phyloP scores from a whole-genome alignment of 1,140 invertebrate species.

The Acyrthosiphon pisum region DNA sequence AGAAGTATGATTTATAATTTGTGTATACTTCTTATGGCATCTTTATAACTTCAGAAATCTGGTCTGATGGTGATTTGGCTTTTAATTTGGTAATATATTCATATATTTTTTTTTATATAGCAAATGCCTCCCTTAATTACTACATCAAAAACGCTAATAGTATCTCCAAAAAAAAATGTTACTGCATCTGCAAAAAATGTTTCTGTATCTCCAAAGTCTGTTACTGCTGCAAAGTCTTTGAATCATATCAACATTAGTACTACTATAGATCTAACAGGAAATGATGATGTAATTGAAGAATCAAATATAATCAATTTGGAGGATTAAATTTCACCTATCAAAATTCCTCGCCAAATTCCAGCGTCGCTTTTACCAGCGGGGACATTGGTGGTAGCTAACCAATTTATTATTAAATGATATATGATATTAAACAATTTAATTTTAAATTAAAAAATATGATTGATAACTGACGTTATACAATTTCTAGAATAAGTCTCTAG shows the following conservation, averaged over 20 bases:
- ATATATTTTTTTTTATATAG: not conserved
- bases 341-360: not conserved
- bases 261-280: not conserved
- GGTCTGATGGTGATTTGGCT: not conserved
- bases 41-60: not conserved
- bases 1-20: not conserved
- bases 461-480: too few species aligned
- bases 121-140: not conserved
- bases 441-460: not conserved
- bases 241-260: too few species aligned
- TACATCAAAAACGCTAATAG: not conserved
- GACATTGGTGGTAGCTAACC: not conserved
- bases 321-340: not conserved
- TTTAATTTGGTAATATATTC: not conserved
- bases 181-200: too few species aligned
- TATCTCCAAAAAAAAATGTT: not conserved
- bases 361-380: not conserved
- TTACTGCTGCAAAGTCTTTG: not conserved
- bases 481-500: too few species aligned
- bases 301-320: not conserved
- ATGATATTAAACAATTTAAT: not conserved
- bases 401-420: not conserved
- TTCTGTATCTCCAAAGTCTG: not conserved
- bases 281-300: not conserved
- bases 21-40: not conserved